phyloP scores from a whole-genome alignment of 2,113 vertebrate genomes.

The Trogon surrucura region DNA sequence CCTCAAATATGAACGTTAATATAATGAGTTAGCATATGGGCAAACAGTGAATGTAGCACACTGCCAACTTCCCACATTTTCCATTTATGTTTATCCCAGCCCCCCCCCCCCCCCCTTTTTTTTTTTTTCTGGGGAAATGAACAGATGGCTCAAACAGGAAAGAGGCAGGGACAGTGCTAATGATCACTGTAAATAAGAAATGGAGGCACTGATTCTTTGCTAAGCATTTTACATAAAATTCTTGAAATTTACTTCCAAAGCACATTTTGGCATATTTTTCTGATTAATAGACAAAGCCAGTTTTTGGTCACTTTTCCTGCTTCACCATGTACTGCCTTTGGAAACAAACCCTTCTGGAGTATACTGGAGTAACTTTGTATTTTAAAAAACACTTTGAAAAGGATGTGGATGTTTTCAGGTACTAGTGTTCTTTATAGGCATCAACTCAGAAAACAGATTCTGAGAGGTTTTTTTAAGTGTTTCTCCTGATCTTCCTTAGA shows the following conservation, averaged over 20 bases:
- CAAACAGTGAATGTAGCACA: constrained; percentile 28
- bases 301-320: not conserved
- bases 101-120: not conserved
- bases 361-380: not conserved
- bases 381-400: not conserved
- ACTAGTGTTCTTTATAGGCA: not conserved
- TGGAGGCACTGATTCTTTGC: not conserved
- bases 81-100: constrained; percentile 1
- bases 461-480: not conserved
- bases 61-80: constrained; percentile 43
- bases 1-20: constrained; percentile 18
- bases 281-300: not conserved
- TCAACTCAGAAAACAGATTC: not conserved
- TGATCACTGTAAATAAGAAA: constrained; percentile 36
- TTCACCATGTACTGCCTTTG: not conserved
- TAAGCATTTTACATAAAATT: not conserved
- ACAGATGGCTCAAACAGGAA: constrained; percentile 44
- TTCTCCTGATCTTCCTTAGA: not conserved
- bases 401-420: not conserved
- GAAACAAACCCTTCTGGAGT: not conserved
- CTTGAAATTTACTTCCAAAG: not conserved
- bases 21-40: constrained; percentile 44
- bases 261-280: not conserved
- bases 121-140: not conserved
- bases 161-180: not conserved